Conservation (phyloP, 2,888 invertebrate genomes). For the Acleris sparsana region DNA sequence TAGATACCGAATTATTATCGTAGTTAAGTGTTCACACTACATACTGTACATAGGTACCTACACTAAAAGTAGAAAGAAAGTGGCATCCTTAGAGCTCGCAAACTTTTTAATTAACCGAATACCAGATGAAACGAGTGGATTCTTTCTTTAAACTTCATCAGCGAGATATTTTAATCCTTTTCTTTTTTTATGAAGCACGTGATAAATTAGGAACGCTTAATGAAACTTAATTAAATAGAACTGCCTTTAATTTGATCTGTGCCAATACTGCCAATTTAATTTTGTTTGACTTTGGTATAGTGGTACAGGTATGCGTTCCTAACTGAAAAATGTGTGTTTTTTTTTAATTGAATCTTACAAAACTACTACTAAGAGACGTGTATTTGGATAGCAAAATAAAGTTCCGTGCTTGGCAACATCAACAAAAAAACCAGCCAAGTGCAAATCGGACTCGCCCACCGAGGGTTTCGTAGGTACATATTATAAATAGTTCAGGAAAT, state of each 20-base stretch:
- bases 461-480: too few relatives aligned
- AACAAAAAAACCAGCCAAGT: too few relatives aligned
- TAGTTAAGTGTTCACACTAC: too few relatives aligned
- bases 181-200: slow-evolving; percentile 28
- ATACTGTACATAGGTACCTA: slow-evolving; percentile 1
- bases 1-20: too few relatives aligned
- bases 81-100: slow-evolving; percentile 36
- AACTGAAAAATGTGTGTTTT: too few relatives aligned
- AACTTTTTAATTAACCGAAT: slow-evolving; percentile 48
- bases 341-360: too few relatives aligned
- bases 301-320: not conserved
- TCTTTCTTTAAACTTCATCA: slow-evolving; percentile 32
- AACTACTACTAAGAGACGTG: too few relatives aligned
- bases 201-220: slow-evolving; percentile 27
- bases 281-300: not conserved
- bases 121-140: slow-evolving; percentile 33
- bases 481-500: too few relatives aligned
- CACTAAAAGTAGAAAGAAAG: slow-evolving; percentile 16
- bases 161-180: slow-evolving; percentile 30
- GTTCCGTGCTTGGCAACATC: too few relatives aligned
- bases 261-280: not conserved
- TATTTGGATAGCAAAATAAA: too few relatives aligned
- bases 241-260: not conserved
- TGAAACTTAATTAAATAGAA: slow-evolving; percentile 10
- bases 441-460: too few relatives aligned